Evolutionary conservation across 2,113 vertebrate genomes (phyloP).

Genomic region (Protobothrops flavoviridis): DNA sequence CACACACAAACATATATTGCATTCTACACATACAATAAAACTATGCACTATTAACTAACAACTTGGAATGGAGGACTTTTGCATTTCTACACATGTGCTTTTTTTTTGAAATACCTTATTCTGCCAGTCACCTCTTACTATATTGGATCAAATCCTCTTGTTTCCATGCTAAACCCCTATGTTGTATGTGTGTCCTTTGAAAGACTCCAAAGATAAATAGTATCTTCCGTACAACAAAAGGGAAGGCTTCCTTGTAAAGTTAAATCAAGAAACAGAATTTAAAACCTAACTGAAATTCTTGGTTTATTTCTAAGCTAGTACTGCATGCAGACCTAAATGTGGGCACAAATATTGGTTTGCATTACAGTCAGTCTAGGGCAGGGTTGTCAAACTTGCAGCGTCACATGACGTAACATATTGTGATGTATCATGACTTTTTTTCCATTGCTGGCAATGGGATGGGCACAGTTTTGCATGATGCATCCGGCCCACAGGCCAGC

Average conservation of each 20-base stretch:
- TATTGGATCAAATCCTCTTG: background rate
- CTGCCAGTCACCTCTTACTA: background rate
- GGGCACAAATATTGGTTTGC: background rate
- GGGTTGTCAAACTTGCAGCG: too few relatives aligned
- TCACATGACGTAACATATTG: too few relatives aligned
- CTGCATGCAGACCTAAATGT: background rate
- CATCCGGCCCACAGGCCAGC: too few relatives aligned
- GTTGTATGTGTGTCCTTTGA: background rate
- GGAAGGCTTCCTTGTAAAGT: background rate
- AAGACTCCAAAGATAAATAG: background rate
- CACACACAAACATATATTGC: background rate
- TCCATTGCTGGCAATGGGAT: too few relatives aligned
- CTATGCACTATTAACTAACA: background rate
- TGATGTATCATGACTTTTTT: too few relatives aligned
- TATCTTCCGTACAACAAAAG: background rate
- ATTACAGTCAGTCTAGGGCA: background rate
- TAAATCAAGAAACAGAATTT: background rate
- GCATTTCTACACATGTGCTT: background rate
- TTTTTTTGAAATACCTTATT: slow-evolving; percentile 3
- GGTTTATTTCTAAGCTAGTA: background rate
- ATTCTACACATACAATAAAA: background rate
- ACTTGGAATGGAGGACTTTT: background rate
- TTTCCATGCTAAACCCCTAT: background rate
- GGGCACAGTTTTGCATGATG: too few relatives aligned
- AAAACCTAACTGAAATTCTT: background rate